Evolutionary conservation across 2,888 invertebrate species (phyloP).

Genomic region (Zelleria hepariella): DNA sequence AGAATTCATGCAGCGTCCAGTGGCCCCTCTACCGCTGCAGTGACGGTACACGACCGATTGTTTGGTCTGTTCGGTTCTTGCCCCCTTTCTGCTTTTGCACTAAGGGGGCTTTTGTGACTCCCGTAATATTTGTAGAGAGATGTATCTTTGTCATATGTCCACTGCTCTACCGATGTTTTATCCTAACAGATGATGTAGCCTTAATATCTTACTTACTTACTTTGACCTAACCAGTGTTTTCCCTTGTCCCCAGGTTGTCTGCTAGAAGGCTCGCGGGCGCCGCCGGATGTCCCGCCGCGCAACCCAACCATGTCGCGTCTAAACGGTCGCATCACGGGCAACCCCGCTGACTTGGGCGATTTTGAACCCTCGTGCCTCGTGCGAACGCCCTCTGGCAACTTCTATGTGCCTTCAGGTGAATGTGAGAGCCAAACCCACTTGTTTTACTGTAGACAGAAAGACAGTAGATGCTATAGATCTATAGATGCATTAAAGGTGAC

Average conservation of each 20-base stretch:
- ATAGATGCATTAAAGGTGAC: conserved; percentile 87
- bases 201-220: background rate
- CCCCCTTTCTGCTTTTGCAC: background rate
- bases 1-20: too few species aligned
- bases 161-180: too few species aligned
- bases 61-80: background rate
- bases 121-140: too few species aligned
- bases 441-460: background rate
- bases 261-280: conserved; percentile 85
- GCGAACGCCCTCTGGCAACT: conserved; percentile 92
- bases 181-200: conserved; percentile 4
- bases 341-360: conserved; percentile 82
- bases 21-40: too few species aligned
- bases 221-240: background rate
- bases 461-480: too few species aligned
- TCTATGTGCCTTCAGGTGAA: conserved; percentile 89
- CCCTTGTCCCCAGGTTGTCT: conserved; percentile 80
- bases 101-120: too few species aligned
- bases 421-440: background rate
- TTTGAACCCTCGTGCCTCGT: conserved; percentile 93
- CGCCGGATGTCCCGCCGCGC: conserved; percentile 89
- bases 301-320: conserved; percentile 93
- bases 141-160: too few species aligned
- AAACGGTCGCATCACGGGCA: conserved; percentile 89
- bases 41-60: too few species aligned